Conservation (phyloP, 2,113 vertebrate species). For the Taxidea taxus region DNA sequence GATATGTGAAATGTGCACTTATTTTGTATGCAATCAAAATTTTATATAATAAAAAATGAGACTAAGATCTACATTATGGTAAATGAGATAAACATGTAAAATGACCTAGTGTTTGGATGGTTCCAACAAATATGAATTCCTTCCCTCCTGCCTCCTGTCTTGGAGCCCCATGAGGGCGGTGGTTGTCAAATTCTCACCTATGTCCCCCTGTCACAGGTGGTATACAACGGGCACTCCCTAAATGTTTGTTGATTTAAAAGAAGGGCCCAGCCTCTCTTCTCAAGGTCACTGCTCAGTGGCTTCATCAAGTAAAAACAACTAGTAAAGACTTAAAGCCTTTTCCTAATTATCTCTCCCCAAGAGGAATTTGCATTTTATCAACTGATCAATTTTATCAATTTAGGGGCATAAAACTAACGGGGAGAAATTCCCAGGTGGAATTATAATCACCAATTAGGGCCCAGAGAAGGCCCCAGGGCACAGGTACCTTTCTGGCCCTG, state of each 20-base stretch:
- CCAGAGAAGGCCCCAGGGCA: background rate
- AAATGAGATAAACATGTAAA: background rate
- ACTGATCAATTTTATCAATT: background rate
- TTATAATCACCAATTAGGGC: background rate
- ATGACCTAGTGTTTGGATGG: background rate
- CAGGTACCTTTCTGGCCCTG: background rate
- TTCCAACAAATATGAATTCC: background rate
- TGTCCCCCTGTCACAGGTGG: background rate
- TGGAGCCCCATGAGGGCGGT: background rate
- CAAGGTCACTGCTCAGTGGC: background rate
- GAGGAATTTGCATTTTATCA: background rate
- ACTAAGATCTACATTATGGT: background rate
- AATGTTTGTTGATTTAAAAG: background rate
- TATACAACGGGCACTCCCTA: background rate
- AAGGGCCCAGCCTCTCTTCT: background rate
- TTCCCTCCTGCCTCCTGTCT: background rate
- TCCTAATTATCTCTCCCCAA: background rate
- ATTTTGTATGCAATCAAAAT: background rate
- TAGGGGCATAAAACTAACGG: background rate
- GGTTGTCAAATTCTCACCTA: background rate
- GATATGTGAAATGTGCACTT: background rate
- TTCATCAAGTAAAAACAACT: background rate
- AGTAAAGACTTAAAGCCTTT: background rate
- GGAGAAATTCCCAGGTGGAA: background rate
- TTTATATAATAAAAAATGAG: background rate